phyloP scores from a whole-genome alignment of 2,113 vertebrate genomes.

The Colinus virginianus region DNA sequence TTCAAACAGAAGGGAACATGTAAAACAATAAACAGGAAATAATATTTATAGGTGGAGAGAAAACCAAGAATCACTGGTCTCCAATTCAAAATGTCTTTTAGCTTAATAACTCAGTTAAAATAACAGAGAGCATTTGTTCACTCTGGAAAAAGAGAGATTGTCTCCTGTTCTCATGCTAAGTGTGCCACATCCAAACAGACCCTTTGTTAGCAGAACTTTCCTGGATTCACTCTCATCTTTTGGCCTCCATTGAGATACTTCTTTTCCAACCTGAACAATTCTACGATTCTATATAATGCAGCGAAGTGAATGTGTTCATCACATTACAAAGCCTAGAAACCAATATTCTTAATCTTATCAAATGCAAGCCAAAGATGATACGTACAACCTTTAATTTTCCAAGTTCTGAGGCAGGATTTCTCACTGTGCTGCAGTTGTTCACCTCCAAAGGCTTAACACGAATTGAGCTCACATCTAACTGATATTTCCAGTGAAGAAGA shows the following conservation, averaged over 20 bases:
- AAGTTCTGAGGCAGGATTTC: not conserved
- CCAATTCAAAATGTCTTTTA: not conserved
- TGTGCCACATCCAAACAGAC: not conserved
- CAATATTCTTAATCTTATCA: not conserved
- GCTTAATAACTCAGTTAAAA: not conserved
- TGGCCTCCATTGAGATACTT: not conserved
- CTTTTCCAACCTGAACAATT: no score
- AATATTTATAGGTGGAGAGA: not conserved
- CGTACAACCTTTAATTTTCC: not conserved
- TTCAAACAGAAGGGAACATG: not conserved
- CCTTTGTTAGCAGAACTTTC: slow-evolving; percentile 9
- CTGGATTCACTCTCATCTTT: not conserved
- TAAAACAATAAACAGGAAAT: not conserved
- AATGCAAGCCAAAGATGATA: not conserved
- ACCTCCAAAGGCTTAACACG: slow-evolving; percentile 43
- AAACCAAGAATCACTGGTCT: not conserved
- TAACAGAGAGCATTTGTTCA: not conserved
- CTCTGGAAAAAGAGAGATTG: not conserved
- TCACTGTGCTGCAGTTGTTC: slow-evolving; percentile 50
- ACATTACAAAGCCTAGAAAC: not conserved
- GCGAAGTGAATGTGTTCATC: not conserved
- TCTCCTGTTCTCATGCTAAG: not conserved
- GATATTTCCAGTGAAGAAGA: slow-evolving; percentile 34
- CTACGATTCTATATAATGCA: not conserved
- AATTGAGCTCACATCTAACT: slow-evolving; percentile 32